Conservation (phyloP, 2,888 invertebrate species). For the Bellardia bayeri region DNA sequence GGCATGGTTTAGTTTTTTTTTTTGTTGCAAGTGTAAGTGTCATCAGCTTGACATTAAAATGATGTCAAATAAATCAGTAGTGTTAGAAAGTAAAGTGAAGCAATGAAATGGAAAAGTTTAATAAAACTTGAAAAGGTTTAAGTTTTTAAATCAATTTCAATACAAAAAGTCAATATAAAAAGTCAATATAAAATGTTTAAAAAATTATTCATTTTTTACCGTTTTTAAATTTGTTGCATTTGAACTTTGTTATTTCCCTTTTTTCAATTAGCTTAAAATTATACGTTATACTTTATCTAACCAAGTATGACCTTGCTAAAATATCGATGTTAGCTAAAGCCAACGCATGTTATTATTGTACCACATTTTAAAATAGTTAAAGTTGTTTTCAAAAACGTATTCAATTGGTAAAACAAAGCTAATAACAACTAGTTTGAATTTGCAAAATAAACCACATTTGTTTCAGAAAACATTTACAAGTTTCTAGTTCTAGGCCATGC, state of each 20-base stretch:
- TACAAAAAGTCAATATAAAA: no score
- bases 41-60: no score
- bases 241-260: background rate
- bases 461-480: background rate
- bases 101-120: no score
- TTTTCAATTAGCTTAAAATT: background rate
- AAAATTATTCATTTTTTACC: no score
- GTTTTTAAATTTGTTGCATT: background rate
- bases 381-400: background rate
- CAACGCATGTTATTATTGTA: background rate
- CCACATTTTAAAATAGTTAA: background rate
- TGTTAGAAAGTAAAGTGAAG: no score
- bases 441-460: conserved; percentile 20
- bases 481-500: conserved; percentile 54
- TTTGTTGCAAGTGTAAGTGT: no score
- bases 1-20: no score
- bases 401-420: background rate
- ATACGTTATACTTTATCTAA: background rate
- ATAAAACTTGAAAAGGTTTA: no score
- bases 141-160: no score
- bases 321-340: background rate
- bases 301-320: background rate
- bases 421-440: conserved; percentile 16
- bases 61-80: no score
- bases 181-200: no score